These are phyloP conservation scores for Enteromius fasciolatus DNA, from an alignment of 2,797 vertebrate species.

Conservation along the genomic window DNA sequence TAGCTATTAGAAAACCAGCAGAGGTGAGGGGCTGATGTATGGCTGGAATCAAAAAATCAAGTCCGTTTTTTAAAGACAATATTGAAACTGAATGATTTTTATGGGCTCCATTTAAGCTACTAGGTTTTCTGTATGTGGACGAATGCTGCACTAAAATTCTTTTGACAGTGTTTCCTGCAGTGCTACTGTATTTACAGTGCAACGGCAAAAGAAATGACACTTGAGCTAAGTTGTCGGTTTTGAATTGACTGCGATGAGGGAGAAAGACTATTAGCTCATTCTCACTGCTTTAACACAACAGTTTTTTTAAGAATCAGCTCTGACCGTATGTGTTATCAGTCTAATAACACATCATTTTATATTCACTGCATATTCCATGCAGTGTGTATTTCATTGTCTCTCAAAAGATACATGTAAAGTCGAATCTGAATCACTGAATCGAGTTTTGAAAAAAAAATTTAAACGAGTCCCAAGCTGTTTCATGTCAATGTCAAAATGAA, in stretches of 20 bases:
- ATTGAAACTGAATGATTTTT: conserved; percentile 7
- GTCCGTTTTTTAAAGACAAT: background rate
- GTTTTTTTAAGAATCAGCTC: background rate
- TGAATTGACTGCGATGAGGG: background rate
- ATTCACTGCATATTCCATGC: too few relatives aligned
- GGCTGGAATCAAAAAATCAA: background rate
- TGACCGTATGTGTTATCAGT: background rate
- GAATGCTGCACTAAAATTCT: background rate
- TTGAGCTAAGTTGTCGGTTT: background rate
- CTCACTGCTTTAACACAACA: background rate
- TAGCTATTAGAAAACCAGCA: conserved; percentile 37
- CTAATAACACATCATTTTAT: too few relatives aligned
- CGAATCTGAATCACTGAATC: too few relatives aligned
- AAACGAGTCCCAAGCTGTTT: too few relatives aligned
- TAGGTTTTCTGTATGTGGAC: background rate
- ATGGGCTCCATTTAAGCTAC: background rate
- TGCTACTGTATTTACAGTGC: background rate
- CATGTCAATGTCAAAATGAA: too few relatives aligned
- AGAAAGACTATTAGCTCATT: background rate
- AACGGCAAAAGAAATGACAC: background rate
- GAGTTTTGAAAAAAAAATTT: too few relatives aligned
- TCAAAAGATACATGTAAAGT: too few relatives aligned
- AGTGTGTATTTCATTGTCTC: too few relatives aligned
- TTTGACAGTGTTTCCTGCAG: background rate
- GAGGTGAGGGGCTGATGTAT: conserved; percentile 23